These are phyloP conservation scores for Phania funesta DNA, from an alignment of 2,888 invertebrate genomes.

Conservation along the genomic window DNA sequence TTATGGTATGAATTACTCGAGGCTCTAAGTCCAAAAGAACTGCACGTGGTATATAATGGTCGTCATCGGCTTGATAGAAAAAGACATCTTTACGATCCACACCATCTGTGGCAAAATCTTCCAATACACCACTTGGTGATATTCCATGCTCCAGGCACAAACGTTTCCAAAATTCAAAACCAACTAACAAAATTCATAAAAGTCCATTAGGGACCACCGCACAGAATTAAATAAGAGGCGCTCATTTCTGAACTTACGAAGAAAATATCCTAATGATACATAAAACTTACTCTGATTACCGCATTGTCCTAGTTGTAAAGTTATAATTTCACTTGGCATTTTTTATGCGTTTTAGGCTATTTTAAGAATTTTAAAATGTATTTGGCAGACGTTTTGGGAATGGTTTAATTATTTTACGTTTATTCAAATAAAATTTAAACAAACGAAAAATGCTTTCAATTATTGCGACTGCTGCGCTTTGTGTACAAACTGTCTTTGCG, in stretches of 20 bases:
- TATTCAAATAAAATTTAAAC: conserved; percentile 36
- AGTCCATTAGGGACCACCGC: not conserved
- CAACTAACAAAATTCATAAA: conserved; percentile 83
- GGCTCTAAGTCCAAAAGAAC: conserved; percentile 98
- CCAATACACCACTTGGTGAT: conserved; percentile 96
- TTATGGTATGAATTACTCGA: conserved; percentile 97
- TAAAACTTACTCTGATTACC: conserved; percentile 95
- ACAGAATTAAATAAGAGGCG: not conserved
- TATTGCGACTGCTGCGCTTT: conserved; percentile 26
- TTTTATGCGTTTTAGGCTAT: not conserved
- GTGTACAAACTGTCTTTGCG: conserved; percentile 26
- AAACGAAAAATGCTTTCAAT: conserved; percentile 57
- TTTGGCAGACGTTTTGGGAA: not conserved
- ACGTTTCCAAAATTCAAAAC: conserved; percentile 99
- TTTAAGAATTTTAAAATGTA: not conserved
- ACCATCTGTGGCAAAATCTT: conserved; percentile 94
- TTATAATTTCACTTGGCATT: conserved; percentile 99
- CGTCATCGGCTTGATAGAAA: conserved; percentile 98
- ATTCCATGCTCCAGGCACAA: conserved; percentile 98
- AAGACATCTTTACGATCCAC: conserved; percentile 99
- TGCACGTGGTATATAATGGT: conserved; percentile 98
- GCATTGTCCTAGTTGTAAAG: conserved; percentile 98
- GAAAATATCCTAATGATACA: not conserved
- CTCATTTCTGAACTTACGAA: not conserved
- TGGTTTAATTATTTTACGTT: not conserved